These are phyloP conservation scores for Macropodus opercularis DNA, from an alignment of 2,797 vertebrate genomes.

Conservation along the genomic window DNA sequence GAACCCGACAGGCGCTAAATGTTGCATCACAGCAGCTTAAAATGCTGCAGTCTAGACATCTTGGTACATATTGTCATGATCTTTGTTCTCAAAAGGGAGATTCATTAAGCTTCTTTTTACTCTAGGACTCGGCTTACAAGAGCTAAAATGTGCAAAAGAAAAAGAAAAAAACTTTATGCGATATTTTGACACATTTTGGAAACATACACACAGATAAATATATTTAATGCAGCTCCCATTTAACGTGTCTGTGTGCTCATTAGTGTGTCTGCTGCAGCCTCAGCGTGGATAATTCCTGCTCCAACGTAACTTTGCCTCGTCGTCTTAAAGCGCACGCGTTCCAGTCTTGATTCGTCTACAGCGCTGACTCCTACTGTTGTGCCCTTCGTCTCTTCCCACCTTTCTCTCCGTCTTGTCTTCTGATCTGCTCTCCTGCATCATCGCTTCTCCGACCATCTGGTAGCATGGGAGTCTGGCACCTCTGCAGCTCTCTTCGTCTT, in stretches of 20 bases:
- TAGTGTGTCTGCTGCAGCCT: slow-evolving; percentile 39
- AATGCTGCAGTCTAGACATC: background rate
- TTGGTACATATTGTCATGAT: background rate
- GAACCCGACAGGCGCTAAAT: background rate
- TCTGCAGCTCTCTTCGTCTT: slow-evolving; percentile 55
- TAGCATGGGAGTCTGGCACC: slow-evolving; percentile 21
- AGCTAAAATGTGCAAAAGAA: slow-evolving; percentile 15
- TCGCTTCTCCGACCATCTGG: slow-evolving; percentile 56
- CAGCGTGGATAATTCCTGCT: slow-evolving; percentile 32
- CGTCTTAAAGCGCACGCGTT: slow-evolving; percentile 32
- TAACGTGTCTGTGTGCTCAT: slow-evolving; percentile 40
- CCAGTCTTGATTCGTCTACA: slow-evolving; percentile 18
- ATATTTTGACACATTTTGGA: slow-evolving; percentile 21
- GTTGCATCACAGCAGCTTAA: background rate
- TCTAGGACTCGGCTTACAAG: background rate
- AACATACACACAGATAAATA: slow-evolving; percentile 20
- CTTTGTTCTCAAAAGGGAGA: slow-evolving; percentile 8
- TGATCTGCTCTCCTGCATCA: slow-evolving; percentile 40
- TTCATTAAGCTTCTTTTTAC: slow-evolving; percentile 9
- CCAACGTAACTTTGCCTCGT: slow-evolving; percentile 23
- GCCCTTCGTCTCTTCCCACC: slow-evolving; percentile 20
- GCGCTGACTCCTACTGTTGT: slow-evolving; percentile 14
- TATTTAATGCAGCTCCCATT: slow-evolving; percentile 30
- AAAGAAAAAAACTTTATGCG: background rate
- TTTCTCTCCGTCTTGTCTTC: slow-evolving; percentile 29